Percentiles rank a stretch among this genome's conserved stretches.
Conservation (phyloP, 2,113 vertebrate genomes). For the Petroica traversi region DNA sequence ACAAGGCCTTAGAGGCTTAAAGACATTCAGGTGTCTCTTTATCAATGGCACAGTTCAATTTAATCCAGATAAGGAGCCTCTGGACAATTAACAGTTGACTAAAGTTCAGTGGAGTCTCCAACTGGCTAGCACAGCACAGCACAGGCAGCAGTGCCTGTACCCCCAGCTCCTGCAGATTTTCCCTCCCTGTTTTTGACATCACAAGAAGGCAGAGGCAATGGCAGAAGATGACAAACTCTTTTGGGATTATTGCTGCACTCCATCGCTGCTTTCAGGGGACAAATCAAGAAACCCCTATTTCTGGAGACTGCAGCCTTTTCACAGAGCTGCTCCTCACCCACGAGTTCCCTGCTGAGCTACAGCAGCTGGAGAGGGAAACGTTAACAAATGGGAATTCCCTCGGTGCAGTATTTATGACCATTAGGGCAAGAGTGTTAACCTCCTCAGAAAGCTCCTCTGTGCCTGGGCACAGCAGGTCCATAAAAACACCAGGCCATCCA, state of each 20-base stretch:
- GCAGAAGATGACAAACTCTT: background rate
- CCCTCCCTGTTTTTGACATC: background rate
- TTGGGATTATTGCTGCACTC: background rate
- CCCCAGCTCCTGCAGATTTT: background rate
- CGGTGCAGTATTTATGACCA: background rate
- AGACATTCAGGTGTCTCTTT: constrained; percentile 38
- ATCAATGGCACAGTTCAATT: constrained; percentile 31
- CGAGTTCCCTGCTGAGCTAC: background rate
- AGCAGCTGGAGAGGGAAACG: fast-evolving
- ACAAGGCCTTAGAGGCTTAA: constrained; percentile 32
- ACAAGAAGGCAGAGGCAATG: background rate
- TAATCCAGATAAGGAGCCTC: constrained; percentile 36
- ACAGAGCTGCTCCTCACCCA: background rate
- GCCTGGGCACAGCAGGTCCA: background rate
- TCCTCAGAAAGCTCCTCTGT: background rate
- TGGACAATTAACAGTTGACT: constrained; percentile 6
- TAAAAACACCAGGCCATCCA: background rate
- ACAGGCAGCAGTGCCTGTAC: background rate
- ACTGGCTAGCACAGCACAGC: background rate
- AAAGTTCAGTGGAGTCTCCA: background rate
- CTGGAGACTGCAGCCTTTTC: background rate
- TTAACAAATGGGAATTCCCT: background rate
- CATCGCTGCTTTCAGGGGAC: background rate
- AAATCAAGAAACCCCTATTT: background rate
- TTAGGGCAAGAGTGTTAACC: background rate